These are phyloP conservation scores for Sparidentex hasta DNA, from an alignment of 2,797 vertebrate species.

Conservation along the genomic window DNA sequence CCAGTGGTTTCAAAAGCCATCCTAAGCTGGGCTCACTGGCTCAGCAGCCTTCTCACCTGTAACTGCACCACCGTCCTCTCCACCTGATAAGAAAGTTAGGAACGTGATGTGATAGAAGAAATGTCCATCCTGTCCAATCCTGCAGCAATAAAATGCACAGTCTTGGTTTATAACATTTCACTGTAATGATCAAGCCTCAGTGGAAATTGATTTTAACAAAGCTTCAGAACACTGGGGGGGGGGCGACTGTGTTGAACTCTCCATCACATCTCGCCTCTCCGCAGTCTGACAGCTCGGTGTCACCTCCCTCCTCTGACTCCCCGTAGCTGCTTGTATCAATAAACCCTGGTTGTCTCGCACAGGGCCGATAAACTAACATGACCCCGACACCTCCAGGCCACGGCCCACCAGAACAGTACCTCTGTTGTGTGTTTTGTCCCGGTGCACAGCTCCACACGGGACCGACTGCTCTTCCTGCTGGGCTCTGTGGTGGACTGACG, in stretches of 20 bases:
- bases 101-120: background rate
- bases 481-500: slow-evolving; percentile 4
- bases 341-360: slow-evolving; percentile 30
- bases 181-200: background rate
- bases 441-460: background rate
- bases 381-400: slow-evolving; percentile 30
- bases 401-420: background rate
- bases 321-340: slow-evolving; percentile 34
- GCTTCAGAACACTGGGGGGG: background rate
- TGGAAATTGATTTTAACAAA: background rate
- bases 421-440: slow-evolving; percentile 13
- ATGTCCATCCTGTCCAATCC: background rate
- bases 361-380: slow-evolving; percentile 31
- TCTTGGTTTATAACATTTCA: background rate
- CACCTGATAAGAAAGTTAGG: too few species aligned
- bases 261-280: background rate
- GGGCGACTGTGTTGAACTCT: background rate
- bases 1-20: too few species aligned
- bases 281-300: background rate
- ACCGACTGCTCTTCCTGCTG: slow-evolving; percentile 19
- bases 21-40: too few species aligned
- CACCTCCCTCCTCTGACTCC: slow-evolving; percentile 28
- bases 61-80: too few species aligned
- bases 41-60: too few species aligned
- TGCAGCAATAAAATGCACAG: background rate